Evolutionary conservation across 2,888 invertebrate species (phyloP), one percentile per base, ranked within the genome.

Genomic region (Polylopha cassiicola): DNA sequence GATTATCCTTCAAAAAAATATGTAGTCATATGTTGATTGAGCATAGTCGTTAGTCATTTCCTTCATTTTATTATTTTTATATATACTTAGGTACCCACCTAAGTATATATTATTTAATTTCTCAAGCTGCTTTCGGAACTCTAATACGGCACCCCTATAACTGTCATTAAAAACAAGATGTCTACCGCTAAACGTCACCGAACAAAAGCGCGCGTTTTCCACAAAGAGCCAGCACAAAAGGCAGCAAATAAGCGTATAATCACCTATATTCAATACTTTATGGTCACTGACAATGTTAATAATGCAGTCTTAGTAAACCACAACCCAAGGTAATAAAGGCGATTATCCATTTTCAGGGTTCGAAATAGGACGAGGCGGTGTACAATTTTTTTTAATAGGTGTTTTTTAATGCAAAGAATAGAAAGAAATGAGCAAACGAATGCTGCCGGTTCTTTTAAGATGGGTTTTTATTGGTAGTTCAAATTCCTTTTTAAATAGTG

Each of bases 391-490:
- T 44, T 43, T 39, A 33, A 28, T 43, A 38, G 23, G 36, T 43
- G 37, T 44, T 47, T 46, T 49, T 38, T 21, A 45, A 44, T 33
- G 46, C 26, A 46, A 44, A 52, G 52, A 53, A 56, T 56, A 41
- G 49, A 45, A 24, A 29, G 37, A 55, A 54, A 53, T 56, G 51
- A 56, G 48, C 53, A 56, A 51, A 50, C 46, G 30, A 10, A 26
- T n/a, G 31, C 29, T 15, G 38, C 46, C 44, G 39, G 32, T 32
- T 26, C 21, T 27, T 47, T 47, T 45, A 36, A 28, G 8, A 24
- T 16, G 30, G 28, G 11, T 14, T 39, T 33, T 36, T 39, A 32
- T 31, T 31, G 44, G 34, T 44, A 41, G 41, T 41, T 41, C 44
- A 31, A 36, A 38, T 45, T 42, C 37, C 45, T 38, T 37, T 33